Base-by-base conservation (phyloP, 92 coral and sea anemone genomes). In the Zoanthus sociatus region DNA sequence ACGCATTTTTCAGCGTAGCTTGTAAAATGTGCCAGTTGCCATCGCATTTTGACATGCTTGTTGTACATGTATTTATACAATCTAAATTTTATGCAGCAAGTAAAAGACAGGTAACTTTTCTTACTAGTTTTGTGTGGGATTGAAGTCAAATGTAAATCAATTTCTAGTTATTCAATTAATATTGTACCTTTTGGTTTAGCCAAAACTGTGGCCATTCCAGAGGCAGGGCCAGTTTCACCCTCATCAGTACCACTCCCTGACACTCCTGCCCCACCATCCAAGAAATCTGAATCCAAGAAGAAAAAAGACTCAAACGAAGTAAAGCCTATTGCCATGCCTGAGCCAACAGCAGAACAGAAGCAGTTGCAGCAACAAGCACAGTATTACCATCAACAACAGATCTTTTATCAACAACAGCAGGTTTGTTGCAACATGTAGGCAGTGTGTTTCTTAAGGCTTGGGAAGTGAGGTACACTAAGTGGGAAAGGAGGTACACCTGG, bases 181-280 rank as follows among this genome's bases (percentile, higher is more conserved):
- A 9, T 51, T 11, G 20, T 13, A 44, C 26, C 30, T n/a, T 16
- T 5, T 3, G 13, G 9, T 10, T 12, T 8, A 64, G 69, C 26
- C 17, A 61, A 70, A 50, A n/a, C 90, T 86, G 96, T 87, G 47
- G 8, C 87, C n/a, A 66, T 90, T 12, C 89, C 87, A 47, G 97
- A 90, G 47, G 71, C 90, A 17, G 91, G 85, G 68, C 97, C 97
- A 21, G 94, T 97, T 1, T 97, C 99, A 0, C 99, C 98, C 9
- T 95, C 99, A 5, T 93, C 99, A 56, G 99, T 95, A 0, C 99
- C 99, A 8, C 85, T 97, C 9, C 98, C 99, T 0, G 98, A 94
- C 76, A 95, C 95, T 9, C 99, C 98, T 4, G 97, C 99, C 31
- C 99, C 98, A 1, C 71, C 88, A 13, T 89, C 95, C 13, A 84